Evolutionary conservation across 2,113 vertebrate genomes (phyloP).

Genomic region (Hippotragus niger): DNA sequence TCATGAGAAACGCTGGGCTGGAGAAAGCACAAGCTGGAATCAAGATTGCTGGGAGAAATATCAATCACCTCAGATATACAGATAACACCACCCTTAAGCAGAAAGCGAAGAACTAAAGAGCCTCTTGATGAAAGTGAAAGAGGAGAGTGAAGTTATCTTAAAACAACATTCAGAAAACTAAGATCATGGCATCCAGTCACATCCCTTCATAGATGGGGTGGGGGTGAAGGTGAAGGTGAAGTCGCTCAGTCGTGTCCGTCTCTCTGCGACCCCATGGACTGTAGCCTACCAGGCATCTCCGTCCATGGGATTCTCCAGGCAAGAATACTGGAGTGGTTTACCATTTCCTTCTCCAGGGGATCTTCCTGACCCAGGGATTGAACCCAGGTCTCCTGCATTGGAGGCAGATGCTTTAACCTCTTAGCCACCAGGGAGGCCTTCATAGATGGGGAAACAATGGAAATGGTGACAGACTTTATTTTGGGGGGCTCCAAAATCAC

Average conservation of each 20-base stretch:
- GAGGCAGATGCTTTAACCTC: too few species aligned
- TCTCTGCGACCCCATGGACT: too few species aligned
- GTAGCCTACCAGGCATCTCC: too few species aligned
- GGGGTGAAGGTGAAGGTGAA: too few species aligned
- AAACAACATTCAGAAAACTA: background rate
- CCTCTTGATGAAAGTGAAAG: background rate
- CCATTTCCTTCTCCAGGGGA: too few species aligned
- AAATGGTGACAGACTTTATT: background rate
- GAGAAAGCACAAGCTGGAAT: background rate
- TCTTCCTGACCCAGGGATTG: too few species aligned
- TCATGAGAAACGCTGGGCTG: background rate
- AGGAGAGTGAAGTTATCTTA: background rate
- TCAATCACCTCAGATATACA: background rate
- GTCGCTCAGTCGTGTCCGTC: too few species aligned
- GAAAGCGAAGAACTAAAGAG: background rate
- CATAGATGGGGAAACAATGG: background rate
- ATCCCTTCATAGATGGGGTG: background rate
- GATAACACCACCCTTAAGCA: background rate
- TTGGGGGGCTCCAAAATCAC: background rate
- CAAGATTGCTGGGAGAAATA: background rate
- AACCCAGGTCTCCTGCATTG: too few species aligned
- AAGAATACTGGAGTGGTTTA: too few species aligned
- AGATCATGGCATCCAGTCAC: fast-evolving
- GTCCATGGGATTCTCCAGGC: too few species aligned
- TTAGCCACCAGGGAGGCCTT: too few species aligned